Evolutionary conservation across 2,797 vertebrate genomes (phyloP).

Genomic region (Craterocephalus amniculus): DNA sequence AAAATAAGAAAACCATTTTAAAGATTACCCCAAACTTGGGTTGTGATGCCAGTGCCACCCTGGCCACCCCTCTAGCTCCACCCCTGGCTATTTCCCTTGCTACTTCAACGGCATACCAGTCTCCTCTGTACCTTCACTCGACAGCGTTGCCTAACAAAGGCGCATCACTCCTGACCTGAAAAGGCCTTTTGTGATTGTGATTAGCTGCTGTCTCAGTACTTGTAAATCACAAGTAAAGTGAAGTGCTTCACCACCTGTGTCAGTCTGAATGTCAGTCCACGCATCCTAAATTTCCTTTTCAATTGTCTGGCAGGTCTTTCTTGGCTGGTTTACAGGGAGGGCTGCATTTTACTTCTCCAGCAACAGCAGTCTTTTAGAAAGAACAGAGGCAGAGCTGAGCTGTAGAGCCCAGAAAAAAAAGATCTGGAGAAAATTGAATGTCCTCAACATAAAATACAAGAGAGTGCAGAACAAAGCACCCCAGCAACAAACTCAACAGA

Average conservation of each 20-base stretch:
- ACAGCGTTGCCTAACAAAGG: neutral
- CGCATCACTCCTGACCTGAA: neutral
- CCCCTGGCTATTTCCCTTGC: neutral
- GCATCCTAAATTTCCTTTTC: conserved; percentile 24
- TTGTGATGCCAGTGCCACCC: neutral
- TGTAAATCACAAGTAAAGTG: neutral
- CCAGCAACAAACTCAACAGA: conserved; percentile 1
- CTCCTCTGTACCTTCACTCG: neutral
- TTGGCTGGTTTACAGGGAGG: neutral
- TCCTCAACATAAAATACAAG: too few relatives aligned
- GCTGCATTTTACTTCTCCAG: neutral
- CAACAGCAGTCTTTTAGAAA: neutral
- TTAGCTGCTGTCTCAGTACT: neutral
- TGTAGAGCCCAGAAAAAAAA: neutral
- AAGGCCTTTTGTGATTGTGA: neutral
- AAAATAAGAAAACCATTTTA: too few relatives aligned
- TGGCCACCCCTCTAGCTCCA: too few relatives aligned
- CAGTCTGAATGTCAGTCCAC: conserved; percentile 31
- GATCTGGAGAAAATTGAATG: neutral
- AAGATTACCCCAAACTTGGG: too few relatives aligned
- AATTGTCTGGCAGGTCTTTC: conserved; percentile 11
- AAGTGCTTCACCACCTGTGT: conserved; percentile 24
- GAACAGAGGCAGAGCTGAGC: neutral
- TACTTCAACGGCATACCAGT: neutral
- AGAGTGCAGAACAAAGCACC: conserved; percentile 2